Conservation (phyloP, 1,140 invertebrate genomes). For the Lepidurus arcticus region DNA sequence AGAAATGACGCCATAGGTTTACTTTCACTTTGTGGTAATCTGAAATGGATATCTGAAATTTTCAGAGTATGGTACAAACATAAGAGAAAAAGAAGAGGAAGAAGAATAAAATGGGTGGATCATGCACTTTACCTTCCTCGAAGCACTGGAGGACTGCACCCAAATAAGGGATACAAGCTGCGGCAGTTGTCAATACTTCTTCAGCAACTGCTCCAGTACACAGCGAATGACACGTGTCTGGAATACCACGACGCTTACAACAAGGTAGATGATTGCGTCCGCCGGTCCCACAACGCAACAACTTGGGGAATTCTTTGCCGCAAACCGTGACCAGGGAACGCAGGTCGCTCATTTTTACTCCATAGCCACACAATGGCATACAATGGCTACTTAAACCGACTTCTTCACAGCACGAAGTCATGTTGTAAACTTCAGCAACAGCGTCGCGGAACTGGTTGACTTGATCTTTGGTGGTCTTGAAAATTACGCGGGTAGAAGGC, state of each 20-base stretch:
- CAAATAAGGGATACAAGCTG: conserved; percentile 66
- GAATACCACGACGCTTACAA: conserved; percentile 65
- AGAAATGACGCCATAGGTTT: no score
- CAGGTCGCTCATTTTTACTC: conserved; percentile 67
- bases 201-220: conserved; percentile 63
- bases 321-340: conserved; percentile 56
- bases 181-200: conserved; percentile 49
- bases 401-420: conserved; percentile 66
- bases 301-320: conserved; percentile 59
- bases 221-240: conserved; percentile 59
- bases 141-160: conserved; percentile 78
- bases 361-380: conserved; percentile 72
- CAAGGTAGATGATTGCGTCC: conserved; percentile 67
- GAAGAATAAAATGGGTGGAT: neutral
- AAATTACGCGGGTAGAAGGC: conserved; percentile 64
- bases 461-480: conserved; percentile 49
- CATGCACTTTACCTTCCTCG: conserved; percentile 65
- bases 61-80: neutral
- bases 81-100: neutral
- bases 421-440: conserved; percentile 60
- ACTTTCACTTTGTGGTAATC: no score
- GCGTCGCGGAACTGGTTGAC: conserved; percentile 50
- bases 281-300: conserved; percentile 61
- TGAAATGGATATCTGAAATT: neutral
- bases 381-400: conserved; percentile 64